Evolutionary conservation across 2,797 vertebrate species (phyloP).

Genomic region (Oreochromis mossambicus): DNA sequence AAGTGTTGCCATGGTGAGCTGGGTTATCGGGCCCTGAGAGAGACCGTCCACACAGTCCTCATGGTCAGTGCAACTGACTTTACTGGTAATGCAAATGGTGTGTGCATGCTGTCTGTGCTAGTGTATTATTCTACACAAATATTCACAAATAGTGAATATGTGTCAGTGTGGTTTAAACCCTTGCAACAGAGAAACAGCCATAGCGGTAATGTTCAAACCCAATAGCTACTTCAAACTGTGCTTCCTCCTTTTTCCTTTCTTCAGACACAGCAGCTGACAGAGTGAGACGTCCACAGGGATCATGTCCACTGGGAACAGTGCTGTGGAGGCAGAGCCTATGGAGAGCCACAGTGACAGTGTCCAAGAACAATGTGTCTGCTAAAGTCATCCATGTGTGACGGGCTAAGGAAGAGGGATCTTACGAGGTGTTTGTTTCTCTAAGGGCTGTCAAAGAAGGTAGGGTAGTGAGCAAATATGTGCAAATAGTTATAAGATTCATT

Average conservation of each 20-base stretch:
- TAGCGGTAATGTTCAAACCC: background rate
- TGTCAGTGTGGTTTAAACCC: background rate
- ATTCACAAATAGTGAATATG: background rate
- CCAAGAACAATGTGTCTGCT: conserved; percentile 64
- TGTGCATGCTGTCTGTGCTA: background rate
- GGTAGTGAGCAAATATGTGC: background rate
- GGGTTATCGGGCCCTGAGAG: conserved; percentile 57
- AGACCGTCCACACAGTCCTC: conserved; percentile 52
- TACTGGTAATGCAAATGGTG: conserved; percentile 12
- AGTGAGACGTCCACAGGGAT: conserved; percentile 64
- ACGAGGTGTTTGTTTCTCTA: conserved; percentile 30
- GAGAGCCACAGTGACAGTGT: conserved; percentile 59
- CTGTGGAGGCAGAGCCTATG: conserved; percentile 42
- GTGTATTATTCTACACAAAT: background rate
- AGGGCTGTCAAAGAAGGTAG: background rate
- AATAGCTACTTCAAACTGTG: conserved; percentile 1
- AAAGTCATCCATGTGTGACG: conserved; percentile 58
- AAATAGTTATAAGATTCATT: background rate
- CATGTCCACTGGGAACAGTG: conserved; percentile 61
- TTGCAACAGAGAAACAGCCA: background rate
- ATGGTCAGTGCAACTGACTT: conserved; percentile 57
- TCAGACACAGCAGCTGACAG: conserved; percentile 49
- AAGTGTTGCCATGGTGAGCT: conserved; percentile 80
- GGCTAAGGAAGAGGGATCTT: conserved; percentile 24
- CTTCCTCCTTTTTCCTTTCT: conserved; percentile 13